Conservation (phyloP, 2,113 vertebrate species). For the Tinamus guttatus region DNA sequence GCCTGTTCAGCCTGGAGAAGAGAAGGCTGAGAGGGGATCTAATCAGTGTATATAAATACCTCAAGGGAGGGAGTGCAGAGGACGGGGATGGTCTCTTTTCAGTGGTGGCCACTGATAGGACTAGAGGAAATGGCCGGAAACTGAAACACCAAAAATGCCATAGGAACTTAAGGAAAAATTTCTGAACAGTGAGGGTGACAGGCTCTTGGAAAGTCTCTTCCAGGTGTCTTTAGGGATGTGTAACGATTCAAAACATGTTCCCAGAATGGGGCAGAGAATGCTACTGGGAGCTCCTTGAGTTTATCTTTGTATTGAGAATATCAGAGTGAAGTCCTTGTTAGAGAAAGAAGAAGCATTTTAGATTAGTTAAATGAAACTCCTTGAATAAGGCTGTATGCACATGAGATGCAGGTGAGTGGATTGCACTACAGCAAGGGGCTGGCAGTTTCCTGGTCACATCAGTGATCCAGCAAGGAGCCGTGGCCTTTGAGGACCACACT, state of each 20-base stretch:
- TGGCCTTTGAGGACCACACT: background rate
- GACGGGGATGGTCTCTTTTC: no score
- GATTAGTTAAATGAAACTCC: background rate
- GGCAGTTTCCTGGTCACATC: background rate
- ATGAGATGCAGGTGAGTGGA: background rate
- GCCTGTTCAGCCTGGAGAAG: no score
- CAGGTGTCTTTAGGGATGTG: background rate
- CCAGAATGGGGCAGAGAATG: background rate
- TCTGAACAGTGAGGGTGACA: no score
- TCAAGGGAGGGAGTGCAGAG: no score
- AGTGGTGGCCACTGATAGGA: no score
- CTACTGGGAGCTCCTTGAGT: background rate
- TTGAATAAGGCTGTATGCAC: background rate
- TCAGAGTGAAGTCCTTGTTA: background rate
- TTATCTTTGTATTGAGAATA: slow-evolving; percentile 10
- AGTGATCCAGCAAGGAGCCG: background rate
- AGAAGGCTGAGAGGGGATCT: no score
- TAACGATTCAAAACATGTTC: background rate
- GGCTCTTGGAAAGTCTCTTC: background rate
- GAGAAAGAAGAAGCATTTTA: background rate
- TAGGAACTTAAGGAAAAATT: no score
- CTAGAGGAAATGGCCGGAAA: no score
- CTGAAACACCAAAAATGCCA: no score
- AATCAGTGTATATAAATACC: no score
- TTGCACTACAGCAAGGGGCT: background rate